Evolutionary conservation across 2,113 vertebrate species (phyloP).

Genomic region (Sprattus sprattus): DNA sequence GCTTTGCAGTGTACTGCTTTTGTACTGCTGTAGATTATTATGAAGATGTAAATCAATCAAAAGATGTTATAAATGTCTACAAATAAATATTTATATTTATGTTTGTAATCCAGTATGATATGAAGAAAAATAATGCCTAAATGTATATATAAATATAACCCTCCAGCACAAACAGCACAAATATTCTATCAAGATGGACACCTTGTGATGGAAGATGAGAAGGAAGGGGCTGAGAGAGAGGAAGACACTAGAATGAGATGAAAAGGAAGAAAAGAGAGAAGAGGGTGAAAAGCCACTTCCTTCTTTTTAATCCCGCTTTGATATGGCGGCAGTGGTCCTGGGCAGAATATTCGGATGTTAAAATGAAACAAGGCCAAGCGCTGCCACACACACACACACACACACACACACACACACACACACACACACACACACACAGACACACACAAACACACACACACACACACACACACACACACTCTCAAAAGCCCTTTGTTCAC

Average conservation of each 20-base stretch:
- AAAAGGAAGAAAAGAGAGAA: not conserved
- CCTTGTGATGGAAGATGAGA: not conserved
- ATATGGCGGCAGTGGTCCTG: constrained; percentile 43
- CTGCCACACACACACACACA: constrained; percentile 32
- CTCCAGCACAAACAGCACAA: too few species aligned
- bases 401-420: too few species aligned
- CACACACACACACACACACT: too few species aligned
- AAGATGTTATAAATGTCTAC: too few species aligned
- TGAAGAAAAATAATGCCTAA: not conserved
- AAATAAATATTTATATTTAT: not conserved
- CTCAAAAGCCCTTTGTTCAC: constrained; percentile 77
- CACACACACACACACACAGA: too few species aligned
- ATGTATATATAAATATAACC: too few species aligned
- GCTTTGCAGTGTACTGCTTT: not conserved
- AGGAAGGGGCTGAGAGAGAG: not conserved
- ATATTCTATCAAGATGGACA: too few species aligned
- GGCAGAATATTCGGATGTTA: constrained; percentile 76
- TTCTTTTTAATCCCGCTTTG: constrained; percentile 48
- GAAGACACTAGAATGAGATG: not conserved
- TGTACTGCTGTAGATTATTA: not conserved
- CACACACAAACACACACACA: too few species aligned
- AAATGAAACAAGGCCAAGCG: constrained; percentile 72
- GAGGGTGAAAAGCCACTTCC: constrained; percentile 48
- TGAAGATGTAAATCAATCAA: too few species aligned
- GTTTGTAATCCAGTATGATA: not conserved